Evolutionary conservation across 2,888 invertebrate genomes (phyloP), one percentile per base, ranked within the genome.

Genomic region (Saturnia japonica): DNA sequence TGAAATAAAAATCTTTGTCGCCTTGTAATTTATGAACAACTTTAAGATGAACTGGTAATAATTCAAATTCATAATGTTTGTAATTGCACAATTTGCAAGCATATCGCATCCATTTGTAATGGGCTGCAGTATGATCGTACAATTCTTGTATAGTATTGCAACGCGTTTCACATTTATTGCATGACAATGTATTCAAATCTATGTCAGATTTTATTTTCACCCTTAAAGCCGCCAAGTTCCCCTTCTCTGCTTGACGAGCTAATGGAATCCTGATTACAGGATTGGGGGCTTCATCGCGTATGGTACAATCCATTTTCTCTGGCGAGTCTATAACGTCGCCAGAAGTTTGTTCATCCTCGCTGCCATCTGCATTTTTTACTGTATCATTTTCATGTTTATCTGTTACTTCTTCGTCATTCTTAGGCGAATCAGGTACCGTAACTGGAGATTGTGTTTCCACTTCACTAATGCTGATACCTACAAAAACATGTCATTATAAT

Each of bases 21-120:
- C 93, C 91, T 70, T 94, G 95, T 47, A 96, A 90, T 77, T 95
- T 95, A 81, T 97, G 96, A 0, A 94, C 91, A 74, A 94, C 91
- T 76, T 95, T 95, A 1, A 96, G 95, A 81, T 97, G 97, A 73
- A 95, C 95, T 1, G 95, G 94, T 66, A 96, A 95, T 75, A 96
- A 96, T 68, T 95, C 95, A 77, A 95, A 96, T 19, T 95, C 90
- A 76, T 96, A 96, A 73, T 96, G 95, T 81, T 95, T 95, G 81
- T 95, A 97, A 69, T 95, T 94, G 86, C 97, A 97, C 25, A 96
- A 87, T 80, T 95, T 96, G 82, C 97, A 97, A 71, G 96, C 96
- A 83, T 96, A 97, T 43, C 97, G 95, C 79, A 96, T 95, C 96
- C 96, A 96, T 73, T 96, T 95, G 72, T 96, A 95, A 82, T 97